Conservation (phyloP, 2,797 vertebrate species). For the Pseudochirops cupreus region DNA sequence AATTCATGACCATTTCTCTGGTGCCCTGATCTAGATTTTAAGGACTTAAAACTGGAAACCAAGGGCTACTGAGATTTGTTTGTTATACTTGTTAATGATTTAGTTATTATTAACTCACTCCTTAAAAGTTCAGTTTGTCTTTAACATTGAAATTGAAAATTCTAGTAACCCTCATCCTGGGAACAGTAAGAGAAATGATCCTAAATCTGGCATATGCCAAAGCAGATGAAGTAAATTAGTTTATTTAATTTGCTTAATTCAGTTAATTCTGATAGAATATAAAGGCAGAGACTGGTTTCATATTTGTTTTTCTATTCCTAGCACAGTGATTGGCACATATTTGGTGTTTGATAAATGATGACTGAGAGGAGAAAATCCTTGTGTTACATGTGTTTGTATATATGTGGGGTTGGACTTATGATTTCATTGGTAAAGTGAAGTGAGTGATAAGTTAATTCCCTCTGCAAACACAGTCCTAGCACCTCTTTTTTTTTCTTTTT, state of each 20-base stretch:
- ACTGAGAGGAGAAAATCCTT: neutral
- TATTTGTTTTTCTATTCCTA: neutral
- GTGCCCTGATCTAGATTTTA: neutral
- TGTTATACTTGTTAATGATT: neutral
- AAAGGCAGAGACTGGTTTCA: neutral
- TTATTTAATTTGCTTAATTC: neutral
- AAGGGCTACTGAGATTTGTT: conserved; percentile 2
- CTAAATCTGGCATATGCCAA: neutral
- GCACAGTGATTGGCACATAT: neutral
- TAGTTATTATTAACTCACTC: neutral
- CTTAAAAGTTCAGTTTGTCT: neutral
- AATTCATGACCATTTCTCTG: neutral
- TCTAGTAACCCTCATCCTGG: neutral
- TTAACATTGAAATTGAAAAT: neutral
- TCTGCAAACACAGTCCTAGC: neutral
- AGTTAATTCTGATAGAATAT: neutral
- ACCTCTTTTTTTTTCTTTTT: neutral
- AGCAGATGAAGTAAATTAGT: conserved; percentile 1
- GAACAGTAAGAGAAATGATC: neutral
- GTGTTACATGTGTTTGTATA: neutral
- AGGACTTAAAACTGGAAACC: neutral
- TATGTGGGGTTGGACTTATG: neutral
- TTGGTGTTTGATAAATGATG: neutral
- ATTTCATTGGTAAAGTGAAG: neutral
- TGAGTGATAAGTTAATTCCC: neutral